Conservation (phyloP, 1,140 invertebrate genomes). For the Ylistrum balloti region DNA sequence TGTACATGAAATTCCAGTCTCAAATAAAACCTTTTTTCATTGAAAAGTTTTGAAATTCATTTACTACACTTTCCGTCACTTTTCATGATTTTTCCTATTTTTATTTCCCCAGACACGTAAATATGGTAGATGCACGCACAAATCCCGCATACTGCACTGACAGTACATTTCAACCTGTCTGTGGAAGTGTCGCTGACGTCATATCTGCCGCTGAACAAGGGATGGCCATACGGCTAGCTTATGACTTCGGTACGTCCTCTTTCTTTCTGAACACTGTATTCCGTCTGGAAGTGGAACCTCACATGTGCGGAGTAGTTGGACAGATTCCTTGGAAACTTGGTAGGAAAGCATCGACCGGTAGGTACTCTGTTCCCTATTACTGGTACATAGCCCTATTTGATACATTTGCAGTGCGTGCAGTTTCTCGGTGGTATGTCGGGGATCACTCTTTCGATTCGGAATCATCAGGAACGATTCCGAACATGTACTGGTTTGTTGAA, state of each 20-base stretch:
- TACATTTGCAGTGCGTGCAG: background rate
- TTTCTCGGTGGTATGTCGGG: background rate
- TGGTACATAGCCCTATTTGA: background rate
- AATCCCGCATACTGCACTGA: background rate
- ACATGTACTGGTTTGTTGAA: background rate
- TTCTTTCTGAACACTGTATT: background rate
- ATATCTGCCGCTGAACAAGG: background rate
- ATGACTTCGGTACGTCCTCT: background rate
- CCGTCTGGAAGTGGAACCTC: background rate
- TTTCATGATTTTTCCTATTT: too few species aligned
- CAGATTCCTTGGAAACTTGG: conserved; percentile 3
- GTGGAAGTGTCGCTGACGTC: background rate
- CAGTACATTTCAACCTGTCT: background rate
- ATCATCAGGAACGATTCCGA: background rate
- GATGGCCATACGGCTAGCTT: background rate
- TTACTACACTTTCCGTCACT: too few species aligned
- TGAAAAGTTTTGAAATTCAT: too few species aligned
- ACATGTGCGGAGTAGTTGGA: background rate
- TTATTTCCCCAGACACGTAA: too few species aligned
- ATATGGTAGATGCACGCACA: background rate
- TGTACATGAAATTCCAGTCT: too few species aligned
- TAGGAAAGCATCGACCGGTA: background rate
- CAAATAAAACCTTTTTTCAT: too few species aligned
- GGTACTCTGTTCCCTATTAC: background rate
- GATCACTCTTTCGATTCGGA: background rate